Evolutionary conservation across 1,140 invertebrate genomes (phyloP).

Genomic region (Drosophila sulfurigaster): DNA sequence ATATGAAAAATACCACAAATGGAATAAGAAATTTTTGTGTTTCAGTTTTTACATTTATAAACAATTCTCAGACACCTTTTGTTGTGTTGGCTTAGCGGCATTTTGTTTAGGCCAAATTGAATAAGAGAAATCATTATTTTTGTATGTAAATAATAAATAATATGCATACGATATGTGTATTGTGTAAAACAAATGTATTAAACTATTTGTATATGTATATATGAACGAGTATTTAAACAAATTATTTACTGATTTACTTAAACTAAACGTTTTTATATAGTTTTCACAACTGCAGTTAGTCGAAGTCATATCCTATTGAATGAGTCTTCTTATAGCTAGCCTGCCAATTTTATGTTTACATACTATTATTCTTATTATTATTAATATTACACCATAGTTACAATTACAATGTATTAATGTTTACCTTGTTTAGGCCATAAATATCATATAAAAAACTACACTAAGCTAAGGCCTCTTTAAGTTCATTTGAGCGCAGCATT

Average conservation of each 20-base stretch:
- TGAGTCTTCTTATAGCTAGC: slow-evolving; percentile 75
- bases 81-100: slow-evolving; percentile 51
- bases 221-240: slow-evolving; percentile 34
- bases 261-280: slow-evolving; percentile 33
- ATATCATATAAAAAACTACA: slow-evolving; percentile 25
- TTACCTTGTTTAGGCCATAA: slow-evolving; percentile 51
- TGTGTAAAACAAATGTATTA: slow-evolving; percentile 41
- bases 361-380: slow-evolving; percentile 31
- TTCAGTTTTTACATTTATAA: slow-evolving; percentile 45
- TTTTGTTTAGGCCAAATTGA: slow-evolving; percentile 46
- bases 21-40: slow-evolving; percentile 22
- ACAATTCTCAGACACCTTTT: slow-evolving; percentile 51
- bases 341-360: slow-evolving; percentile 70
- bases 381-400: slow-evolving; percentile 19
- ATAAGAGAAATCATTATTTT: slow-evolving; percentile 57
- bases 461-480: slow-evolving; percentile 29
- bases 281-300: slow-evolving; percentile 53
- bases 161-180: slow-evolving; percentile 15
- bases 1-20: slow-evolving; percentile 11
- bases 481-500: slow-evolving; percentile 50
- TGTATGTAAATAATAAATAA: slow-evolving; percentile 65
- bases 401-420: slow-evolving; percentile 43
- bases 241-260: slow-evolving; percentile 57
- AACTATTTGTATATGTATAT: slow-evolving; percentile 51
- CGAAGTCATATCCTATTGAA: slow-evolving; percentile 63